Base-by-base conservation (phyloP, 2,113 vertebrate species). In the Nipponia nippon region DNA sequence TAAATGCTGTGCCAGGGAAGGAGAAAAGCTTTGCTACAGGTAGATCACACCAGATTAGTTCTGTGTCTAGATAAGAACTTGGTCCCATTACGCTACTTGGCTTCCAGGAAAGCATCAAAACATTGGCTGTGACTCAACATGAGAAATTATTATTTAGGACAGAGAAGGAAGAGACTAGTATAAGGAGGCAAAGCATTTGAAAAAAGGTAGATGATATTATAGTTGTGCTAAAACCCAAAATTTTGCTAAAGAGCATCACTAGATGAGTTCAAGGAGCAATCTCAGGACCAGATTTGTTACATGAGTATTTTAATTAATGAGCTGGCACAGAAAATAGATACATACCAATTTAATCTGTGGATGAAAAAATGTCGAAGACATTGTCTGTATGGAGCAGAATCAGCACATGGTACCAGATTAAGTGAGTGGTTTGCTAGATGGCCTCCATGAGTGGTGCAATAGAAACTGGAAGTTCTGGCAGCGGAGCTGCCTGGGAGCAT, bases 371-470 rank as follows among this genome's bases (percentile, higher is more conserved):
- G 7, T 49, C 2, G 2, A 71, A 77, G 38, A 18, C 19, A 26
- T 38, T 59, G 18, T 59, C 26, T 29, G 11, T 21, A 71, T 12
- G 26, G 26, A 83, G 29, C 0, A 5, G 44, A 42, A 36, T 14
- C 52, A 44, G 34, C 13, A 38, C 0, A 0, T 36, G 22, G 36
- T n/a, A 47, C 21, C 1, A 1, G 32, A 76, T 29, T 21, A n/a
- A 62, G 30, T 5, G 36, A 34, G 21, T 20, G 20, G 8, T 22
- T 82, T 47, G 21, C 3, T 49, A 38, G 36, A 16, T 52, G 69
- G 38, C 9, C n/a, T 61, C 18, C 21, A 7, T 16, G 10, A 26
- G 10, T 16, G 40, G 13, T 65, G 26, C 20, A n/a, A 30, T 1
- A 56, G 67, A 44, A 65, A 25, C 8, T 20, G 21, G 30, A 75